phyloP scores from a whole-genome alignment of 1,140 invertebrate species.

The Achatina immaculata region DNA sequence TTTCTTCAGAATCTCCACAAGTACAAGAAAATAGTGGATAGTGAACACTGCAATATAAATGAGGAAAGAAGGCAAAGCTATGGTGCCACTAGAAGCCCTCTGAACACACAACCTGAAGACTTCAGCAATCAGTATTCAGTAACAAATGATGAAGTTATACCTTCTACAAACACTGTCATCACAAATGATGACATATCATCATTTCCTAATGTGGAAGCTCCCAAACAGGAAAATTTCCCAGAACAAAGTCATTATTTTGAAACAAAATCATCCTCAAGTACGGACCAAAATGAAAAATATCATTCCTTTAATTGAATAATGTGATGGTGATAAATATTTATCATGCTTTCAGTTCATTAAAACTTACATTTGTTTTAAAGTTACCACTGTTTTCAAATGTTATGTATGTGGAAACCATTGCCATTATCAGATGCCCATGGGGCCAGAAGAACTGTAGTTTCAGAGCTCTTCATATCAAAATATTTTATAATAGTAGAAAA shows the following conservation, averaged over 20 bases:
- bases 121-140: background rate
- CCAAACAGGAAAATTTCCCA: background rate
- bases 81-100: background rate
- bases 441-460: too few relatives aligned
- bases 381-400: too few relatives aligned
- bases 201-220: background rate
- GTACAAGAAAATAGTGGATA: background rate
- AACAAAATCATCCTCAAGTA: background rate
- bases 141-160: background rate
- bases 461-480: too few relatives aligned
- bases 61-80: background rate
- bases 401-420: too few relatives aligned
- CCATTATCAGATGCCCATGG: too few relatives aligned
- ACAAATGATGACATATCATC: background rate
- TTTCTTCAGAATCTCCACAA: background rate
- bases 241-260: slow-evolving; percentile 1
- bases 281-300: background rate
- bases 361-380: too few relatives aligned
- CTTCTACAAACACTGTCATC: background rate
- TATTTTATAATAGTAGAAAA: too few relatives aligned
- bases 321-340: too few relatives aligned
- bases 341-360: too few relatives aligned
- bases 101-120: slow-evolving; percentile 8
- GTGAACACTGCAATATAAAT: background rate
- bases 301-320: too few relatives aligned